These are phyloP conservation scores for Beris chalybata DNA, from an alignment of 2,888 invertebrate species.

Conservation along the genomic window DNA sequence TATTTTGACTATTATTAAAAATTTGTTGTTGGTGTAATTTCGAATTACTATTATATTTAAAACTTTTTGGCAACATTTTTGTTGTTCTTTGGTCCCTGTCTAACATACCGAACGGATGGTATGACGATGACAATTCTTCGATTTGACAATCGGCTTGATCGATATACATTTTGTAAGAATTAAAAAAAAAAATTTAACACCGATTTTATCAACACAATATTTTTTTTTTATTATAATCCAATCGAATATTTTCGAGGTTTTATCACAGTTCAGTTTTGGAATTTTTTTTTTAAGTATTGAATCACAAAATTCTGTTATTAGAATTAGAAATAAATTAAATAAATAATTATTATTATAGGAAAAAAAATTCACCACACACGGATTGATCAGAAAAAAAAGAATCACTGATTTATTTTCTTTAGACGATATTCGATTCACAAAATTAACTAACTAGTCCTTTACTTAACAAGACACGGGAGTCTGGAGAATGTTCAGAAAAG, in stretches of 20 bases:
- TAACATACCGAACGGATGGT: conserved; percentile 38
- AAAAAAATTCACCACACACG: too few species aligned
- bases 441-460: neutral
- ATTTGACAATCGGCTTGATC: neutral
- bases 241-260: conserved; percentile 1
- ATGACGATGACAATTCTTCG: conserved; percentile 1
- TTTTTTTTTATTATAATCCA: conserved; percentile 15
- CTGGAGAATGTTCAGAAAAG: neutral
- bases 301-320: neutral
- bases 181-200: neutral
- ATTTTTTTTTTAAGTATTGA: neutral
- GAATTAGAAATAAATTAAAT: conserved; percentile 18
- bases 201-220: neutral
- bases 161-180: conserved; percentile 3
- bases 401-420: conserved; percentile 7
- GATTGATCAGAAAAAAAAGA: neutral
- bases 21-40: neutral
- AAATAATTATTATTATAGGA: conserved; percentile 3
- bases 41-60: too few species aligned
- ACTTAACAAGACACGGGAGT: neutral
- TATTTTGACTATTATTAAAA: conserved; percentile 3
- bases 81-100: conserved; percentile 39
- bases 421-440: neutral
- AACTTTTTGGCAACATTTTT: conserved; percentile 5
- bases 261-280: conserved; percentile 35